A percentile compares a stretch with the other conserved stretches of the same genome.
These are phyloP conservation scores for Lottia gigantea DNA, from an alignment of 2,888 invertebrate species.

Conservation along the genomic window DNA sequence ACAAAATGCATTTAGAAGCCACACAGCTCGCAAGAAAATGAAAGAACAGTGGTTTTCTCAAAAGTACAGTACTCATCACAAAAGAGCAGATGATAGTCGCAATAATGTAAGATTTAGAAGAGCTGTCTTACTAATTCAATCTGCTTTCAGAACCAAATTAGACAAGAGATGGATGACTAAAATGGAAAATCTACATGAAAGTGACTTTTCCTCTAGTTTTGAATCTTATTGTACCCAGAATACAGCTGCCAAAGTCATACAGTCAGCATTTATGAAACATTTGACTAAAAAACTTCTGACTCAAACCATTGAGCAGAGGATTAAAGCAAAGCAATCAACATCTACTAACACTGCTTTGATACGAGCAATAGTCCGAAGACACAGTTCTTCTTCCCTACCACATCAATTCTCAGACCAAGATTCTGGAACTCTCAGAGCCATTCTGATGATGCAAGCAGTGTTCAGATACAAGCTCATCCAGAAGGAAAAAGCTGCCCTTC, in stretches of 20 bases:
- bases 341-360: background rate
- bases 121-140: background rate
- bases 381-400: background rate
- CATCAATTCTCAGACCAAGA: background rate
- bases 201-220: background rate
- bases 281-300: background rate
- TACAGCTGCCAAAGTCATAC: constrained; percentile 9
- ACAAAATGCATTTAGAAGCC: background rate
- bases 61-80: background rate
- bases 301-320: background rate
- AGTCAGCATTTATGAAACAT: constrained; percentile 8
- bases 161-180: background rate
- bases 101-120: background rate
- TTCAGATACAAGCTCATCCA: constrained; percentile 5
- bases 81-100: background rate
- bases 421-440: background rate
- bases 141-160: background rate
- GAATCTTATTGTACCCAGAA: background rate
- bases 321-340: background rate
- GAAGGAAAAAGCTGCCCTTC: background rate
- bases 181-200: background rate
- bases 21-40: background rate
- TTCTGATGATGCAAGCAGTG: constrained; percentile 1
- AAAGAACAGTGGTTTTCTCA: constrained; percentile 6
- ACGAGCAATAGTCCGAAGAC: background rate